Evolutionary conservation across 2,113 vertebrate genomes (phyloP).

Genomic region (Atractosteus spatula): DNA sequence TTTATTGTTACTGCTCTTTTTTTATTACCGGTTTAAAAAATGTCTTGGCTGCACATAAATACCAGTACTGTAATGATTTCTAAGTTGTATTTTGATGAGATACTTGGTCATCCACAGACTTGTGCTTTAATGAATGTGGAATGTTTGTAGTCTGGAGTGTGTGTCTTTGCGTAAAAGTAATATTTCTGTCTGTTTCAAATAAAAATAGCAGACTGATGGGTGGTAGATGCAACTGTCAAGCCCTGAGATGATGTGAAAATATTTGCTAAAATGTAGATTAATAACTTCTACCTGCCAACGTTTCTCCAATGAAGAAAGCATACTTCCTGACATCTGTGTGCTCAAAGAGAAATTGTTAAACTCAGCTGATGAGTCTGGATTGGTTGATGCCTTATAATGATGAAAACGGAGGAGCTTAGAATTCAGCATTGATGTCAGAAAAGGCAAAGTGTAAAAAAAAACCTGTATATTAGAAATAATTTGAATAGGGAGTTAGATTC

Average conservation of each 20-base stretch:
- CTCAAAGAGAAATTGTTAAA: constrained; percentile 54
- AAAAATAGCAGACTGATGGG: constrained; percentile 21
- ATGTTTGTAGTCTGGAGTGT: constrained; percentile 6
- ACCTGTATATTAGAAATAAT: constrained; percentile 72
- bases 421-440: constrained; percentile 59
- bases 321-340: constrained; percentile 51
- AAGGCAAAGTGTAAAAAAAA: constrained; percentile 64
- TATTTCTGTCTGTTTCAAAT: constrained; percentile 17
- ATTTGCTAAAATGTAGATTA: constrained; percentile 56
- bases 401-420: constrained; percentile 60
- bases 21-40: too few species aligned
- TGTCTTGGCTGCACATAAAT: too few species aligned
- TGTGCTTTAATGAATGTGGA: constrained; percentile 23
- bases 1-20: too few species aligned
- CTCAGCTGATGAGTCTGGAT: constrained; percentile 41
- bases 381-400: constrained; percentile 57
- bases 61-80: too few species aligned
- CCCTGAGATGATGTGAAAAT: constrained; percentile 44
- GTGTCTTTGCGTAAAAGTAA: not conserved
- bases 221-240: constrained; percentile 34
- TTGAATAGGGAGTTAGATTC: constrained; percentile 75
- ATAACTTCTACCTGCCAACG: constrained; percentile 50
- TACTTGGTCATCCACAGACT: not conserved
- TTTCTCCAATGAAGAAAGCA: constrained; percentile 40
- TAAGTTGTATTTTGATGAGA: too few species aligned